These are phyloP conservation scores for Lates calcarifer DNA, from an alignment of 2,113 vertebrate species.

Conservation along the genomic window DNA sequence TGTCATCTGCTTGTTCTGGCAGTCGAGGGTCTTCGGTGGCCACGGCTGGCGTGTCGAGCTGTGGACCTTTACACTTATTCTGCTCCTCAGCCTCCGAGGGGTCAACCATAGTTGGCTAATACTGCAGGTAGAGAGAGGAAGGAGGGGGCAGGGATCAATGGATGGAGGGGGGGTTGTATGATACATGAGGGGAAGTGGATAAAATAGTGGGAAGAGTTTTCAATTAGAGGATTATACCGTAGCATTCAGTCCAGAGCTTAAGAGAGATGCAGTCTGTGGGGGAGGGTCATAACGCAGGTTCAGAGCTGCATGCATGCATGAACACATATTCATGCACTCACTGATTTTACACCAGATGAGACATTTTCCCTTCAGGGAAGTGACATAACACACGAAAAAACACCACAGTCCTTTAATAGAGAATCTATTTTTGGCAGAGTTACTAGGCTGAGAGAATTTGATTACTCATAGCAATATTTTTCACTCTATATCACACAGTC, in stretches of 20 bases:
- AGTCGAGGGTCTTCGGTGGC: constrained; percentile 73
- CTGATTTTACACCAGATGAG: constrained; percentile 72
- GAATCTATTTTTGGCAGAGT: constrained; percentile 75
- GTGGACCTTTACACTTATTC: constrained; percentile 76
- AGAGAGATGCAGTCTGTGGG: constrained; percentile 64
- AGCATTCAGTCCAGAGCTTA: constrained; percentile 56
- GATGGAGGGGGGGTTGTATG: background rate
- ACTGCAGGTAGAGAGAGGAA: constrained; percentile 31
- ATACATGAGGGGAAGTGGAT: constrained; percentile 20
- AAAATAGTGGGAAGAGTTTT: constrained; percentile 53
- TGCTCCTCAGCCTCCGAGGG: constrained; percentile 84
- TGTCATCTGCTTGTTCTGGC: constrained; percentile 69
- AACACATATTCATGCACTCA: constrained; percentile 71
- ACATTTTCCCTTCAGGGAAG: constrained; percentile 69
- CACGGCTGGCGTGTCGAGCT: constrained; percentile 66
- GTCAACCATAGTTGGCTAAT: constrained; percentile 84
- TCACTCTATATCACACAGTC: constrained; percentile 68
- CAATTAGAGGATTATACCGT: constrained; percentile 71
- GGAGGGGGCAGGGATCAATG: background rate
- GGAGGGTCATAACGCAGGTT: constrained; percentile 58
- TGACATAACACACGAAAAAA: constrained; percentile 67
- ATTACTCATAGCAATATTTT: constrained; percentile 66
- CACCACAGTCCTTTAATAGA: constrained; percentile 61
- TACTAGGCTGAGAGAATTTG: constrained; percentile 75
- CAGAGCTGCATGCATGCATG: constrained; percentile 68